Evolutionary conservation across 1,140 invertebrate genomes (phyloP), one percentile per base, ranked within the genome.

Genomic region (Heliconius melpomene): DNA sequence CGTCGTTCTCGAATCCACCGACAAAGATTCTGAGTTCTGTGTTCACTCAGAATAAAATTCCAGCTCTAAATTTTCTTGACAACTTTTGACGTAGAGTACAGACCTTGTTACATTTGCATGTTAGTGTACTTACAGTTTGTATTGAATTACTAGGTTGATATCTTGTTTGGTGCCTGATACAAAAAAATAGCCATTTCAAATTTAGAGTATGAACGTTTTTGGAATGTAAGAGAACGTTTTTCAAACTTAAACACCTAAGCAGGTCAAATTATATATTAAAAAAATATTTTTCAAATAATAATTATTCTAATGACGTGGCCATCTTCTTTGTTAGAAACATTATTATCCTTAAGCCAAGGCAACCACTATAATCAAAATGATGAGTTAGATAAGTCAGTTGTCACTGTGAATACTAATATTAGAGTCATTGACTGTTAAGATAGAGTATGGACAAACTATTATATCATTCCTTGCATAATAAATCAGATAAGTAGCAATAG

Each of bases 291-390:
- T 29, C 26, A 66, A 66, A 66, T 29, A 66, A 29, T 66, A 26
- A 66, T 66, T 6, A 66, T 16, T 1, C 9, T 70, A 66, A 46
- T 26, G 16, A 20, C 40, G 13, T 26, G 50, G 36, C 79, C 79
- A 77, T 80, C 36, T 60, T 40, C 18, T 57, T 60, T 18, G 23
- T 77, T 50, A 38, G 36, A 23, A 72, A 7, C 40, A 70, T 72
- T 29, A 66, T 66, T 74, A 79, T 82, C 52, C 77, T 82, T 76
- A 82, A 71, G 70, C 75, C 77, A 82, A 82, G 74, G 80, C 23
- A 46, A 79, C 36, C 46, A 40, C 46, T 32, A 50, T 72, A 80
- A 54, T 75, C 52, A 76, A 75, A 70, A 54, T 36, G 74, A 52
- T 70, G 74, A 80, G 66, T 80, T 46, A 76, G 36, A 72, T 36